These are phyloP conservation scores for Aphelenchoides fujianensis DNA, from an alignment of 1,140 invertebrate species.

Conservation along the genomic window DNA sequence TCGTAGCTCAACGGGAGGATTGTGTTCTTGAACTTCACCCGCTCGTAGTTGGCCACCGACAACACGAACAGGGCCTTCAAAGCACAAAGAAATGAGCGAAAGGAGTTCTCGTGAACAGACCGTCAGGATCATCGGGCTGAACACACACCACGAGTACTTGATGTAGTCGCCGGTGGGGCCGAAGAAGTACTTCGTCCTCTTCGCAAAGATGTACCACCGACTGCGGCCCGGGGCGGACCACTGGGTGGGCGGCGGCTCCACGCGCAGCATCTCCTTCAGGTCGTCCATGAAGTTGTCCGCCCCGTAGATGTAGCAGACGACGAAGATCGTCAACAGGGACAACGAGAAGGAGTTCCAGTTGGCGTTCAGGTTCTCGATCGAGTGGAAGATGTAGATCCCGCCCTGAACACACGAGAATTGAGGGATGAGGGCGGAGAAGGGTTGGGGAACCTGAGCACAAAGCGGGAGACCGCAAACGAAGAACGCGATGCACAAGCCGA, in stretches of 20 bases:
- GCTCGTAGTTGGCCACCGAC: constrained; percentile 52
- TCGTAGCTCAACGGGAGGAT: constrained; percentile 53
- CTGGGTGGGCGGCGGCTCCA: constrained; percentile 13
- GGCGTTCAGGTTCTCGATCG: constrained; percentile 60
- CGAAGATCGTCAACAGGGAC: constrained; percentile 41
- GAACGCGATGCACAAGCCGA: constrained; percentile 46
- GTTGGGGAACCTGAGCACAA: constrained; percentile 41
- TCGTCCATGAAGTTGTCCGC: constrained; percentile 59
- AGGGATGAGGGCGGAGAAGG: neutral
- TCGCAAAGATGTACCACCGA: neutral
- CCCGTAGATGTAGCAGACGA: constrained; percentile 57
- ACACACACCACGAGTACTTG: constrained; percentile 56
- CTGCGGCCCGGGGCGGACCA: constrained; percentile 3
- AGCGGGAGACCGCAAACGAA: constrained; percentile 53
- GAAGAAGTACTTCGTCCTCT: constrained; percentile 37
- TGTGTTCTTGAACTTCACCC: constrained; percentile 49
- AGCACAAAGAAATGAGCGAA: constrained; percentile 9
- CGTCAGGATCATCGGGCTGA: constrained; percentile 47
- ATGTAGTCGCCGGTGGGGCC: constrained; percentile 55
- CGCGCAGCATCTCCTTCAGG: constrained; percentile 50
- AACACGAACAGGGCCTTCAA: constrained; percentile 44
- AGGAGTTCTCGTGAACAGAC: constrained; percentile 30
- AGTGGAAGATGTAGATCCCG: constrained; percentile 59
- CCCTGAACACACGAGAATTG: constrained; percentile 37
- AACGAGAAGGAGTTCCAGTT: constrained; percentile 61